Evolutionary conservation across 2,888 invertebrate genomes (phyloP), one percentile per base, ranked within the genome.

Genomic region (Chaitophorus viminalis): DNA sequence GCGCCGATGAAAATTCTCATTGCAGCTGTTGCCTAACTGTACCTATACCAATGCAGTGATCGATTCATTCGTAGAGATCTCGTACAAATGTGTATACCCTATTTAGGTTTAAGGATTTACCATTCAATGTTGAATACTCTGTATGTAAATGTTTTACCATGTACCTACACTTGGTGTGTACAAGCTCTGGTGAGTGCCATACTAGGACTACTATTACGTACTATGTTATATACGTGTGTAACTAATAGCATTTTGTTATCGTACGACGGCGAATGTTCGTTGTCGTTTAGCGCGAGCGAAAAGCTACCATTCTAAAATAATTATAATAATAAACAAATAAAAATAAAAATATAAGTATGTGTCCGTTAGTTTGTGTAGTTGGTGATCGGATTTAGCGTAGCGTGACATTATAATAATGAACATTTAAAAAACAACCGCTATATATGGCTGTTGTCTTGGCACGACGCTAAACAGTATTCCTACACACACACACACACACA

Each of bases 331-430:
- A n/a, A n/a, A n/a, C n/a, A n/a, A n/a, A n/a, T n/a, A n/a, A n/a
- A n/a, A n/a, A 54, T 18, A 36, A 17, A 54, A 54, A 54, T 4
- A 60, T 21, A 60, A 60, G 5, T 25, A 60, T 60, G 4, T 39
- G 39, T 65, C 82, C 82, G 82, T 82, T 82, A 82, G 82, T 70
- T 82, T 39, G 33, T 82, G 21, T 82, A 33, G 39, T 52, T 52
- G 52, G n/a, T 25, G 25, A 72, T 82, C 72, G n/a, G 52, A 82
- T 82, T 82, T 72, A 82, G 33, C 72, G 52, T 81, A 68, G 52
- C 82, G 72, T 72, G 72, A 82, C 82, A 72, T 82, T 82, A 72
- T 82, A 82, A 82, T 82, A 82, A 82, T 72, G 52, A 79, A 82
- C 52, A 72, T 72, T 82, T 25, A 54, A 72, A 82, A 33, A 82